Base-by-base conservation (phyloP, 1,140 invertebrate genomes). In the Microplitis mediator region DNA sequence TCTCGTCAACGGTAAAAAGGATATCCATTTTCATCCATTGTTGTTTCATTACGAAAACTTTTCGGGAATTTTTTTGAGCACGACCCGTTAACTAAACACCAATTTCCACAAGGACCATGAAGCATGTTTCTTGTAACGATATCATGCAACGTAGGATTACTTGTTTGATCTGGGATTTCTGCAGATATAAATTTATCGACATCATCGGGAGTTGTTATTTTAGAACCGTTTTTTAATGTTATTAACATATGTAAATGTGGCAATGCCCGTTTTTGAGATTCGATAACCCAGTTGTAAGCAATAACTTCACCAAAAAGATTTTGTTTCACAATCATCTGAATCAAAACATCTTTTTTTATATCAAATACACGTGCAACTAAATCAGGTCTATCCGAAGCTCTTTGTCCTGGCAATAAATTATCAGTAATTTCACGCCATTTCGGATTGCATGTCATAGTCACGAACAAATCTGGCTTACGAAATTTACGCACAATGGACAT, bases 21-120 rank as follows among this genome's bases (percentile, higher is more conserved):
- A 52, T 66, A 66, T 31, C 64, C 64, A 35, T 66, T 31, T 66
- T 66, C 64, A 66, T 66, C 64, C 50, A 66, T 52, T 9, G n/a
- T 32, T 52, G 64, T 66, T 54, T 66, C 8, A 52, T 71, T 14
- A 13, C 39, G 64, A 50, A 61, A 70, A 14, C 6, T 8, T 45
- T 66, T 71, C 60, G 75, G 84, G 80, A 76, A 81, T 79, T 69
- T 69, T 69, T 76, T 79, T 71, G 32, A 74, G 63, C 74, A 74
- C 75, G 73, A 75, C 73, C 69, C 69, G 61, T 78, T 69, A 23
- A 51, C 50, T 75, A 77, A 74, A 34, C 76, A 79, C 72, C 65
- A 73, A 66, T 62, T 31, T 58, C 84, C 77, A 77, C 81, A 83
- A 51, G 81, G 82, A 39, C 77, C 78, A 76, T 83, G 80, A 36